phyloP scores from a whole-genome alignment of 2,113 vertebrate species.

The Desmodus rotundus region DNA sequence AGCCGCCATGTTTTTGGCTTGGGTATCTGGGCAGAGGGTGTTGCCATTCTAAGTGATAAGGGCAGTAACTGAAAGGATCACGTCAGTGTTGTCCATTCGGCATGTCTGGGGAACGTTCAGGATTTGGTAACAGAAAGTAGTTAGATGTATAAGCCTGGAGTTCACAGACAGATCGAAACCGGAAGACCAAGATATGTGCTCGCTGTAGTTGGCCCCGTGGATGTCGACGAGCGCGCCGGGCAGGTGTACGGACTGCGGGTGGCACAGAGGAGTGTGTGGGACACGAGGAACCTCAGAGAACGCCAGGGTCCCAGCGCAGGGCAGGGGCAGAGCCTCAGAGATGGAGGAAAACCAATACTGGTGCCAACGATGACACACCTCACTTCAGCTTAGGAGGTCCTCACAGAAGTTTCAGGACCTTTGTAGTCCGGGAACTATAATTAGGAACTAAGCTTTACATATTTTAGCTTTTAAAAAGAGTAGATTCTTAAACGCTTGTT shows the following conservation, averaged over 20 bases:
- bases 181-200: not conserved
- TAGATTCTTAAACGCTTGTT: not conserved
- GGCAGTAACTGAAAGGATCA: not conserved
- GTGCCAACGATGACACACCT: accelerated
- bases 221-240: not conserved
- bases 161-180: not conserved
- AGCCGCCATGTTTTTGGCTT: not conserved
- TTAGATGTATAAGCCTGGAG: not conserved
- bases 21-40: not conserved
- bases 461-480: not conserved
- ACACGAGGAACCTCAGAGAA: not conserved
- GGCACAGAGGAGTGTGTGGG: not conserved
- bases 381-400: not conserved
- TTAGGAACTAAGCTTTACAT: not conserved
- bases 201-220: not conserved
- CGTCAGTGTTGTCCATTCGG: not conserved
- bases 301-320: not conserved
- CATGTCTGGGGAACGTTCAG: not conserved
- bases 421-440: not conserved
- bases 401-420: not conserved
- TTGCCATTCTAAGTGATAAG: not conserved
- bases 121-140: not conserved
- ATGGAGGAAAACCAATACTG: not conserved
- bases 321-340: not conserved
- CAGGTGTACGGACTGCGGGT: not conserved